These are phyloP conservation scores for Pogonophryne albipinna DNA, from an alignment of 2,797 vertebrate species.

Conservation along the genomic window DNA sequence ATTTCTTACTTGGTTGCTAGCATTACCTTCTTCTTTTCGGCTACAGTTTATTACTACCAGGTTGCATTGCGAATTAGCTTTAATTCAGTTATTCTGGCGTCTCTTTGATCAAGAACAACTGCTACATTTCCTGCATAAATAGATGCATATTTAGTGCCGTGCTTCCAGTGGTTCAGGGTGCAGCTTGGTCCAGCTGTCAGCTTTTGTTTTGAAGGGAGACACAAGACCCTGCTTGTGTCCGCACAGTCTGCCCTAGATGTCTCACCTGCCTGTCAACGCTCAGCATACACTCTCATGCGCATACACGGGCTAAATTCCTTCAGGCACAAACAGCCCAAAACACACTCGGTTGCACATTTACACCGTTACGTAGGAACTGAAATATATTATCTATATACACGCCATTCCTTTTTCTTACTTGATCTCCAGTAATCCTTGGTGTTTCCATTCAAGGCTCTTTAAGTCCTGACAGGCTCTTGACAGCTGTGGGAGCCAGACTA, in stretches of 20 bases:
- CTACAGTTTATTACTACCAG: not conserved
- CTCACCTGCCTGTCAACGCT: conserved; percentile 73
- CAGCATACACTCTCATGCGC: conserved; percentile 3
- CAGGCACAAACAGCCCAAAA: conserved; percentile 13
- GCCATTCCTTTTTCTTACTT: not conserved
- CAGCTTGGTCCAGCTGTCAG: conserved; percentile 38
- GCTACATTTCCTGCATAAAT: not conserved
- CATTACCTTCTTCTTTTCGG: conserved; percentile 9
- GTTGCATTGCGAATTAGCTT: not conserved
- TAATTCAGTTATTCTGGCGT: not conserved
- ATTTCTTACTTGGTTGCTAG: not conserved
- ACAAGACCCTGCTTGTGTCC: conserved; percentile 65
- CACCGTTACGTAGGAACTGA: not conserved
- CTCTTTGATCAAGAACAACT: conserved; percentile 2
- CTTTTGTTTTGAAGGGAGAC: conserved; percentile 61
- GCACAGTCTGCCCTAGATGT: conserved; percentile 58
- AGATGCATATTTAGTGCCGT: not conserved
- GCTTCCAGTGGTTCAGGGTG: not conserved
- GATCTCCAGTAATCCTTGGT: conserved; percentile 10
- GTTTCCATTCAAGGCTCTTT: conserved; percentile 28
- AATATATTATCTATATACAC: not conserved
- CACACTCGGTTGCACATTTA: not conserved
- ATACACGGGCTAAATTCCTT: conserved; percentile 48
- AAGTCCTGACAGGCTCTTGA: conserved; percentile 47
- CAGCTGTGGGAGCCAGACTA: conserved; percentile 64